These are phyloP conservation scores for Apamea anceps DNA, from an alignment of 2,888 invertebrate genomes.

Conservation along the genomic window DNA sequence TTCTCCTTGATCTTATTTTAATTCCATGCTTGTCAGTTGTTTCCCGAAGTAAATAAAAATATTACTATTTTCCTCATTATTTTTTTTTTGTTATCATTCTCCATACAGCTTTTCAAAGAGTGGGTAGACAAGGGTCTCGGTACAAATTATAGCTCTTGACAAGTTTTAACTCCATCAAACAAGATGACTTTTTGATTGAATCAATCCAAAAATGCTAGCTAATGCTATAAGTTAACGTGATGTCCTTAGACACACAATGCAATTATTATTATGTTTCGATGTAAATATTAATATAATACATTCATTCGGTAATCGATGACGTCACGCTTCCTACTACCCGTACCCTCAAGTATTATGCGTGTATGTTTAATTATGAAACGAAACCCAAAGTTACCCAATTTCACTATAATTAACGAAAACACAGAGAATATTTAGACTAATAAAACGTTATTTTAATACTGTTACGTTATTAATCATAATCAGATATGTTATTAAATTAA, in stretches of 20 bases:
- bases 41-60: neutral
- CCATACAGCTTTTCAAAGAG: neutral
- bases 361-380: neutral
- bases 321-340: neutral
- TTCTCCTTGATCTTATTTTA: neutral
- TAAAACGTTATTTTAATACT: conserved; percentile 54
- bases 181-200: neutral
- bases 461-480: conserved; percentile 43
- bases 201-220: neutral
- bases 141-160: no score
- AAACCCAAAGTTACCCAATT: conserved; percentile 16
- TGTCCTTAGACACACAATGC: neutral
- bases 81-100: neutral
- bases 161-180: no score
- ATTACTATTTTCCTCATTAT: neutral
- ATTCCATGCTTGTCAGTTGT: neutral
- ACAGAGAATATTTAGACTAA: conserved; percentile 30
- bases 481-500: conserved; percentile 35
- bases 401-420: conserved; percentile 14
- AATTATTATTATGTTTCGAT: neutral
- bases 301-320: neutral
- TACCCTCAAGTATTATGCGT: neutral
- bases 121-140: neutral
- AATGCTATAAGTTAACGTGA: no score
- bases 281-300: neutral